Conservation (phyloP, 2,113 vertebrate species). For the human (Homo sapiens) region GRCh38 chr21:38613001-38613500, state of each 20-base stretch:
- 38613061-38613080: neutral
- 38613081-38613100: neutral
- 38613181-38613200: neutral
- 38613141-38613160: neutral
- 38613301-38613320: neutral
- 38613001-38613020: no score
- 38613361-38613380: neutral
- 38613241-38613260: neutral
- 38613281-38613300: neutral
- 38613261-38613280: neutral
- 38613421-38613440: accelerated
- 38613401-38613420: neutral
- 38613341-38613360: neutral
- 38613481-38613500: accelerated
- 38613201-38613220: neutral
- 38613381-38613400: neutral
- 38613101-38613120: neutral
- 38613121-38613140: neutral
- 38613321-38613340: neutral
- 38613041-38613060: no score
- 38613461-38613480: no score
- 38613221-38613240: neutral
- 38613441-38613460: accelerated
- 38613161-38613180: no score
- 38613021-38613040: no score